phyloP scores from a whole-genome alignment of 2,888 invertebrate genomes.

The Tridacna gigas region DNA sequence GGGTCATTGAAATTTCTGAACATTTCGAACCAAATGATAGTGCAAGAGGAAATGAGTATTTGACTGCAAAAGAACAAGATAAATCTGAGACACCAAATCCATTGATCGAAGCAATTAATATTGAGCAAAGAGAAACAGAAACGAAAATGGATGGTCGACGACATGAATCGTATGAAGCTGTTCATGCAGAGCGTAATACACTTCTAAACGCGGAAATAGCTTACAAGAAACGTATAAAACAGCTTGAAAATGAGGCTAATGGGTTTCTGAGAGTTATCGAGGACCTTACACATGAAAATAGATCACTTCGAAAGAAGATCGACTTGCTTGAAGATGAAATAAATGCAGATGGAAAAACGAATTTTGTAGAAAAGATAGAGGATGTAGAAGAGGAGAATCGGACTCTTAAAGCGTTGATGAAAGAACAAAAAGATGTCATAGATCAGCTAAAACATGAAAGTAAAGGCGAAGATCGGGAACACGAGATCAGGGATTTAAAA shows the following conservation, averaged over 20 bases:
- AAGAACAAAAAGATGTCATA: slow-evolving; percentile 43
- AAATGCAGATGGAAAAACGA: slow-evolving; percentile 29
- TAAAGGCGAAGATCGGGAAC: slow-evolving; percentile 16
- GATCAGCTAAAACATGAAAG: neutral
- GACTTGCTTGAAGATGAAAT: slow-evolving; percentile 64
- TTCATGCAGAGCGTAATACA: slow-evolving; percentile 73
- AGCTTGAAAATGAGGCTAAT: slow-evolving; percentile 78
- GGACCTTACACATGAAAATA: slow-evolving; percentile 72
- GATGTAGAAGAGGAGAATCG: slow-evolving; percentile 65
- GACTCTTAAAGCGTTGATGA: slow-evolving; percentile 65
- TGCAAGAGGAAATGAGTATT: no score
- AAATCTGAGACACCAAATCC: slow-evolving; percentile 32
- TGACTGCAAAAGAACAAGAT: neutral
- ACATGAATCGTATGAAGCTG: slow-evolving; percentile 69
- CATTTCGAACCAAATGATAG: no score
- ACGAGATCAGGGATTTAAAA: slow-evolving; percentile 64
- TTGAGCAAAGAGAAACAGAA: slow-evolving; percentile 28
- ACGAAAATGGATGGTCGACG: slow-evolving; percentile 22
- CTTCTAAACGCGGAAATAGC: slow-evolving; percentile 71
- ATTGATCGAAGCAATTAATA: slow-evolving; percentile 35
- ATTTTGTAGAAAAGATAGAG: slow-evolving; percentile 35
- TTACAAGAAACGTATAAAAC: slow-evolving; percentile 74
- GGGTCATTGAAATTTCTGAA: neutral
- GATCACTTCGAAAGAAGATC: slow-evolving; percentile 62
- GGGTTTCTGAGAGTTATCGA: slow-evolving; percentile 73